phyloP scores from a whole-genome alignment of 2,113 vertebrate genomes.

The Hemichromis elongatus region DNA sequence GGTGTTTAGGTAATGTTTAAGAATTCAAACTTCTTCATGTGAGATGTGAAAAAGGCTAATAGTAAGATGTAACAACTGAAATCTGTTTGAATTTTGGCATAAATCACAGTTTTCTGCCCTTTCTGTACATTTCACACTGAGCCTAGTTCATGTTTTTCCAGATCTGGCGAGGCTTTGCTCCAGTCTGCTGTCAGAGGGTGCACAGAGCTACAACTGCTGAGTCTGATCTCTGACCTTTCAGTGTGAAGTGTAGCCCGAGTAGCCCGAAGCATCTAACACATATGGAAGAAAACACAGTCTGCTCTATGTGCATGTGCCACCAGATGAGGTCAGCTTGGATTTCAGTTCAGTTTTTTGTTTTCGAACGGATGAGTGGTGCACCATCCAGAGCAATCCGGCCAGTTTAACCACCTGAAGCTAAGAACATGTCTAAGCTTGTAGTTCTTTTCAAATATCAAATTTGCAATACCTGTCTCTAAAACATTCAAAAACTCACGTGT shows the following conservation, averaged over 20 bases:
- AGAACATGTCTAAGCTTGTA: no score
- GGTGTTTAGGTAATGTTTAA: neutral
- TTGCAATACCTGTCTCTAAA: no score
- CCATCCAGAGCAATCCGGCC: neutral
- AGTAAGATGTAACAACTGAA: neutral
- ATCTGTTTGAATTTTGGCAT: neutral
- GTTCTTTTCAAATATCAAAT: no score
- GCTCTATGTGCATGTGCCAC: neutral
- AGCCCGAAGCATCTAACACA: neutral
- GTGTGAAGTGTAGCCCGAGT: no score
- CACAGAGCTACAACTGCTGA: constrained; percentile 1
- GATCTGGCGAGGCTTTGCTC: neutral
- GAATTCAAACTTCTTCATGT: neutral
- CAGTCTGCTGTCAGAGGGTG: neutral
- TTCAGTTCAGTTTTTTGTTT: no score
- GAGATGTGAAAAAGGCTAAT: neutral
- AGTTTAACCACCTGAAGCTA: no score
- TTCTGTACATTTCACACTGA: neutral
- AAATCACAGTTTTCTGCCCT: neutral
- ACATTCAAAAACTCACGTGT: no score
- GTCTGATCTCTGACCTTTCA: neutral
- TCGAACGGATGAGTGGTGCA: neutral
- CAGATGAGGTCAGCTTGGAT: constrained; percentile 6
- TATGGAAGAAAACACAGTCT: neutral
- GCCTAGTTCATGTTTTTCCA: neutral